Evolutionary conservation across 2,797 vertebrate genomes (phyloP).

Genomic region (Clarias fuscus): DNA sequence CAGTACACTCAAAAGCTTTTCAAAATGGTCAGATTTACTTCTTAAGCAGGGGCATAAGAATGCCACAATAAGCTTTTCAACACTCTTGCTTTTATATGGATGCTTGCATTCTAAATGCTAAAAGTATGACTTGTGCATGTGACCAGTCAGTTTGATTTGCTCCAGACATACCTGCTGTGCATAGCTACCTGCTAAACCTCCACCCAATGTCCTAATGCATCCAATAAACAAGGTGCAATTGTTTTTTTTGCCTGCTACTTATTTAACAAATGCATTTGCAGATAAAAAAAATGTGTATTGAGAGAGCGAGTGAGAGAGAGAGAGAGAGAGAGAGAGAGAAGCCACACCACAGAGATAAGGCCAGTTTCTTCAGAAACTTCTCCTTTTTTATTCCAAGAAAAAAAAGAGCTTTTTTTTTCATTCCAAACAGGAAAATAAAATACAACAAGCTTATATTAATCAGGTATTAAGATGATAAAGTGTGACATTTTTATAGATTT

Average conservation of each 20-base stretch:
- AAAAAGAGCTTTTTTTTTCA: slow-evolving; percentile 75
- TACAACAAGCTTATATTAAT: slow-evolving; percentile 85
- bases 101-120: background rate
- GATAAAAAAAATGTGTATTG: background rate
- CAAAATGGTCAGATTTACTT: background rate
- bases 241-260: background rate
- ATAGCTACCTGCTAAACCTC: background rate
- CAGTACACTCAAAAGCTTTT: background rate
- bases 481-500: slow-evolving; percentile 74
- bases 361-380: slow-evolving; percentile 74
- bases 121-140: background rate
- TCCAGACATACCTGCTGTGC: background rate
- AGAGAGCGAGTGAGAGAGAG: background rate
- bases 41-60: background rate
- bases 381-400: slow-evolving; percentile 83
- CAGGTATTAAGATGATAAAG: slow-evolving; percentile 80
- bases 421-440: slow-evolving; percentile 81
- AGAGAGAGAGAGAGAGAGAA: background rate
- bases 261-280: background rate
- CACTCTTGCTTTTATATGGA: background rate
- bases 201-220: background rate
- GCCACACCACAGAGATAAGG: slow-evolving; percentile 20
- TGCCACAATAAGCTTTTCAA: too few species aligned
- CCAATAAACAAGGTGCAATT: background rate
- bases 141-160: background rate